phyloP scores from a whole-genome alignment of 2,797 vertebrate genomes.

The Sebastes minor region DNA sequence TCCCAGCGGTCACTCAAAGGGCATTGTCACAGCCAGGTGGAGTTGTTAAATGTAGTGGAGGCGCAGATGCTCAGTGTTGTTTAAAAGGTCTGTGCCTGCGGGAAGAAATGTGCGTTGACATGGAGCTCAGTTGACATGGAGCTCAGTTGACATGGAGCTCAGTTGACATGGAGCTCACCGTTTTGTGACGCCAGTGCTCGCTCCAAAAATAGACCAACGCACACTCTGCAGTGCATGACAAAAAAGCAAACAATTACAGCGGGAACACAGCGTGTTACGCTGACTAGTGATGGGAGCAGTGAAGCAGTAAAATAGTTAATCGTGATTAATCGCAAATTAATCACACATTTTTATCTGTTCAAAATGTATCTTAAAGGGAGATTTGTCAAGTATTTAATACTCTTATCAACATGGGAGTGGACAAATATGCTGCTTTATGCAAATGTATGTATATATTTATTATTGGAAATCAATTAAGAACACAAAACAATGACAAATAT shows the following conservation, averaged over 20 bases:
- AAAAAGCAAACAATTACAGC: neutral
- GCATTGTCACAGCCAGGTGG: neutral
- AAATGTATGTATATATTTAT: no score
- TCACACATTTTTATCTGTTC: no score
- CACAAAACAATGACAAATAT: no score
- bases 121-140: neutral
- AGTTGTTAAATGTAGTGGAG: neutral
- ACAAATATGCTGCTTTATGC: no score
- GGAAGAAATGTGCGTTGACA: neutral
- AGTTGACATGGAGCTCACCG: neutral
- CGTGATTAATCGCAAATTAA: no score
- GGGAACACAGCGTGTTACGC: neutral
- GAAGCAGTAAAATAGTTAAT: no score
- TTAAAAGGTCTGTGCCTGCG: neutral
- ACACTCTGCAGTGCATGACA: neutral
- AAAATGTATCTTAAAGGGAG: no score
- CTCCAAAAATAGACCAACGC: neutral
- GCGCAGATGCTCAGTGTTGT: neutral
- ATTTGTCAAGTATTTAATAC: no score
- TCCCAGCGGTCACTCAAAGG: constrained; percentile 1
- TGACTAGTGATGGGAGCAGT: neutral
- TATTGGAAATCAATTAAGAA: no score
- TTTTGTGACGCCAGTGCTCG: neutral
- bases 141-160: neutral
- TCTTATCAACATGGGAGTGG: no score